phyloP scores from a whole-genome alignment of 1,140 invertebrate species.

The Drosophila kikkawai region DNA sequence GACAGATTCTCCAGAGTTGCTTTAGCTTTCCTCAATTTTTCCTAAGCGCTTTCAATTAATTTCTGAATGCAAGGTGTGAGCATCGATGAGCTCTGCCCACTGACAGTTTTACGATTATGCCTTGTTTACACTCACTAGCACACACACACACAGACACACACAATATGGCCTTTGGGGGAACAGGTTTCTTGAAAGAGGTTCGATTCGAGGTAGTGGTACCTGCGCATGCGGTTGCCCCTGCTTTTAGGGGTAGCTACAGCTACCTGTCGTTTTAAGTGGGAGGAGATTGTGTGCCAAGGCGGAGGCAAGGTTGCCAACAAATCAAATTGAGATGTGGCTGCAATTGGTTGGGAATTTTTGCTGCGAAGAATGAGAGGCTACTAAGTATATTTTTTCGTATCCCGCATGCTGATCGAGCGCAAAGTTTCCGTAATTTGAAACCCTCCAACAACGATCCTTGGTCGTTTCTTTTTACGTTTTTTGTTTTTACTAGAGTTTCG shows the following conservation, averaged over 20 bases:
- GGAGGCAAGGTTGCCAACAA: slow-evolving; percentile 62
- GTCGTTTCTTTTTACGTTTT: slow-evolving; percentile 13
- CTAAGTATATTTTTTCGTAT: not conserved
- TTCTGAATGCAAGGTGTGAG: slow-evolving; percentile 18
- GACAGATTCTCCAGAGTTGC: slow-evolving; percentile 26
- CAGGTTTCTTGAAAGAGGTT: slow-evolving; percentile 35
- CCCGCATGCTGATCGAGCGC: slow-evolving; percentile 11
- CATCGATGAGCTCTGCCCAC: slow-evolving; percentile 73
- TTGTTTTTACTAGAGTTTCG: slow-evolving; percentile 35
- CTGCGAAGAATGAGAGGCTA: slow-evolving; percentile 6
- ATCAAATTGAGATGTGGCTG: slow-evolving; percentile 75
- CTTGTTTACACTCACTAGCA: slow-evolving; percentile 77
- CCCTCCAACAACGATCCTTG: slow-evolving; percentile 16
- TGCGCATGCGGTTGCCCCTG: slow-evolving; percentile 42
- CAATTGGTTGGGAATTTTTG: slow-evolving; percentile 58
- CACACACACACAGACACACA: not conserved
- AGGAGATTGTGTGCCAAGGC: slow-evolving; percentile 51
- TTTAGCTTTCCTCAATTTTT: slow-evolving; percentile 8
- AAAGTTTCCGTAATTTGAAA: slow-evolving; percentile 33
- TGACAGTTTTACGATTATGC: slow-evolving; percentile 80
- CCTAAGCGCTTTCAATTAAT: slow-evolving; percentile 48
- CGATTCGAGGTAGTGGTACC: not conserved
- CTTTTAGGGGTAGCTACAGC: slow-evolving; percentile 32
- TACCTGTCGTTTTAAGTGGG: slow-evolving; percentile 42
- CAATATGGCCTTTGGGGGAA: slow-evolving; percentile 28